Evolutionary conservation across 2,888 invertebrate species (phyloP).

Genomic region (Brenthis hecate): DNA sequence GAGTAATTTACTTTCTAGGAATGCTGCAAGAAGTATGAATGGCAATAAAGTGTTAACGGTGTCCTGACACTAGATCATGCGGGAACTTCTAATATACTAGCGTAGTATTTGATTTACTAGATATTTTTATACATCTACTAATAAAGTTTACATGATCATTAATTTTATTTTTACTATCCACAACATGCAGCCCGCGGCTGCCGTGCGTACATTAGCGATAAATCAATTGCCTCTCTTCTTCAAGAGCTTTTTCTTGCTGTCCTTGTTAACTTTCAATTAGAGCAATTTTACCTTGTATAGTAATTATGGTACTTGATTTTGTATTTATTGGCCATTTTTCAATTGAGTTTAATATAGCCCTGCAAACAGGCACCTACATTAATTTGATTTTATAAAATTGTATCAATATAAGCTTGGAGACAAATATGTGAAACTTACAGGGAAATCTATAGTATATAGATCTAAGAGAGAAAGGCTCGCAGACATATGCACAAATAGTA

Average conservation of each 20-base stretch:
- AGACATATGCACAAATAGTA: too few species aligned
- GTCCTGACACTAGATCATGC: slow-evolving; percentile 54
- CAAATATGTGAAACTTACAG: background rate
- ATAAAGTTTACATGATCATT: slow-evolving; percentile 77
- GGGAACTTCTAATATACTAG: slow-evolving; percentile 37
- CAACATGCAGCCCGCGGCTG: slow-evolving; percentile 55
- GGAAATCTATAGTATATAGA: background rate
- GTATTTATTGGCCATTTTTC: slow-evolving; percentile 39
- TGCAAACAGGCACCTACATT: slow-evolving; percentile 14
- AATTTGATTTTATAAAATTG: slow-evolving; percentile 5
- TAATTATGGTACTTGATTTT: slow-evolving; percentile 38
- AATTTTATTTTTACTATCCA: slow-evolving; percentile 74
- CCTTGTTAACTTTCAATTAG: slow-evolving; percentile 42
- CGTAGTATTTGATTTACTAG: slow-evolving; percentile 66
- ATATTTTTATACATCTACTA: slow-evolving; percentile 70
- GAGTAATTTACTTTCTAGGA: slow-evolving; percentile 77
- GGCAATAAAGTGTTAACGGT: slow-evolving; percentile 73
- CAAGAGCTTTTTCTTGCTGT: slow-evolving; percentile 36
- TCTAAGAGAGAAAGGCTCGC: too few species aligned
- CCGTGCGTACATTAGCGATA: slow-evolving; percentile 55
- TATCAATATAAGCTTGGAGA: background rate
- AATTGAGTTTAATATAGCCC: slow-evolving; percentile 17
- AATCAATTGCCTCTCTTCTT: slow-evolving; percentile 54
- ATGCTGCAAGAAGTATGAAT: slow-evolving; percentile 72
- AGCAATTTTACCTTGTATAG: slow-evolving; percentile 38